Conservation (phyloP, 2,797 vertebrate genomes). For the Sciurus vulgaris region DNA sequence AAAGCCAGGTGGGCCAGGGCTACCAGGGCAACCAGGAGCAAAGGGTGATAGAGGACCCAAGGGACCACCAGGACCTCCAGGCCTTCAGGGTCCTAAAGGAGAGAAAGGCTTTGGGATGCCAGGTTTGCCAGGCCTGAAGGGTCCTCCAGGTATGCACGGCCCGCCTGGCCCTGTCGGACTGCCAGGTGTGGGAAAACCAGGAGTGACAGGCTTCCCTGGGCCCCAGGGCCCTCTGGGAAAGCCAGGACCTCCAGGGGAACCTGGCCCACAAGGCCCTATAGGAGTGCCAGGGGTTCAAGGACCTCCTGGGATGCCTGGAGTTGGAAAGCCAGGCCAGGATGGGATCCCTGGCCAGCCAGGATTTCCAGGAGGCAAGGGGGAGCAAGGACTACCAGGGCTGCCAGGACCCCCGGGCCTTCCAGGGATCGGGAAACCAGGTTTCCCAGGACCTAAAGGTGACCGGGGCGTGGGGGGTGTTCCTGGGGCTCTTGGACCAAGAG, state of each 20-base stretch:
- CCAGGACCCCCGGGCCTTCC: conserved; percentile 94
- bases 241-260: conserved; percentile 92
- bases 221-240: conserved; percentile 93
- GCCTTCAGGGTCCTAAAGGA: conserved; percentile 92
- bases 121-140: conserved; percentile 95
- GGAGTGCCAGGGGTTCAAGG: conserved; percentile 94
- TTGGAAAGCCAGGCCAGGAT: conserved; percentile 95
- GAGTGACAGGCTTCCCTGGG: conserved; percentile 94
- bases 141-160: conserved; percentile 92
- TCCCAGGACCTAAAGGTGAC: conserved; percentile 95
- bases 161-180: conserved; percentile 92
- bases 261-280: conserved; percentile 90
- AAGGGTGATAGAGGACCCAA: conserved; percentile 95
- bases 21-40: conserved; percentile 93
- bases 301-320: conserved; percentile 91
- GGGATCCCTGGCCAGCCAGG: conserved; percentile 95
- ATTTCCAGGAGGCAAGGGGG: conserved; percentile 94
- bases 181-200: conserved; percentile 94
- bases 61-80: conserved; percentile 92
- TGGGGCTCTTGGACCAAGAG: conserved; percentile 93
- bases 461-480: conserved; percentile 92
- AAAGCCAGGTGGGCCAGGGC: conserved; percentile 93
- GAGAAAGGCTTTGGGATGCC: conserved; percentile 94
- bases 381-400: conserved; percentile 93
- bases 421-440: conserved; percentile 95